These are phyloP conservation scores for Hippotragus niger DNA, from an alignment of 2,113 vertebrate species.

Conservation along the genomic window DNA sequence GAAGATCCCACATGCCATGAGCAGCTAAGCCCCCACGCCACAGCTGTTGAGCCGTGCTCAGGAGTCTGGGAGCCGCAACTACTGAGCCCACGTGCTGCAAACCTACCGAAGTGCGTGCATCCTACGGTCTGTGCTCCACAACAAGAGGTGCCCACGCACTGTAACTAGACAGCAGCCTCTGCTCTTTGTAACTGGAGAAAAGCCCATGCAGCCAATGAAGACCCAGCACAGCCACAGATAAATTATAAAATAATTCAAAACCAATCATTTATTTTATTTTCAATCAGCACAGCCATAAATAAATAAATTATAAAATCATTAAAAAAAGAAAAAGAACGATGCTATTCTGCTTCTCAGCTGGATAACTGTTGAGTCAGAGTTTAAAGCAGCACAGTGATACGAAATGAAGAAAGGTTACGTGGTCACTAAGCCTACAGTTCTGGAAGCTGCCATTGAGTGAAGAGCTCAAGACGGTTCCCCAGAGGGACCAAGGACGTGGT, in stretches of 20 bases:
- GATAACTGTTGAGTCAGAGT: not conserved
- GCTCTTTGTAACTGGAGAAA: not conserved
- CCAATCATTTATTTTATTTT: not conserved
- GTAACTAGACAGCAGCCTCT: not conserved
- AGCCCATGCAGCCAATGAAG: not conserved
- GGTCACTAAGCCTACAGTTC: not conserved
- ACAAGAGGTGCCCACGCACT: rapidly evolving
- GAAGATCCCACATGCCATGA: not conserved
- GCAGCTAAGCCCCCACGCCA: not conserved
- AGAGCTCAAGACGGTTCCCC: not conserved
- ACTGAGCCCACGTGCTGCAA: not conserved
- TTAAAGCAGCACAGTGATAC: rapidly evolving
- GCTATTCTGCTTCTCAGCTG: not conserved
- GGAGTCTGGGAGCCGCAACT: not conserved
- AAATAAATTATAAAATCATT: not conserved
- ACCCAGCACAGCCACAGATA: not conserved
- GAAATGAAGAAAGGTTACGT: rapidly evolving
- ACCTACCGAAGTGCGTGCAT: not conserved
- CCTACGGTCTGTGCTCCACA: not conserved
- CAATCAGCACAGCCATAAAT: not conserved
- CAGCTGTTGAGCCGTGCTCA: not conserved
- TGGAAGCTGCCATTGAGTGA: no score
- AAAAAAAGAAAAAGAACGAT: not conserved
- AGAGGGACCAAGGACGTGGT: no score
- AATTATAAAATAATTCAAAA: not conserved